These are phyloP conservation scores for Scophthalmus maximus DNA, from an alignment of 2,113 vertebrate species.

Conservation along the genomic window DNA sequence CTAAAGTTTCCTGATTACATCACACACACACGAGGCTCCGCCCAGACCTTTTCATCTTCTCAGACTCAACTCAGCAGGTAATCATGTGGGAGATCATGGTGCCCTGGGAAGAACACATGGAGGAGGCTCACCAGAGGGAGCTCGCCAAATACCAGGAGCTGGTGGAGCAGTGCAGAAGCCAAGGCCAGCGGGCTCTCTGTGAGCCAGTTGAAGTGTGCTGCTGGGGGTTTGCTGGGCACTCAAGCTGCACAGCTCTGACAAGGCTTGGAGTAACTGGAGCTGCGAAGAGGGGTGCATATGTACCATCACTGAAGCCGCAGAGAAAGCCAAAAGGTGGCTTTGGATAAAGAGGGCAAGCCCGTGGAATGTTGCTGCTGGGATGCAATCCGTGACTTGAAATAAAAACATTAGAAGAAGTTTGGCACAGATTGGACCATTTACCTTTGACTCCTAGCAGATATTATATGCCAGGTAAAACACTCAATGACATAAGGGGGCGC, in stretches of 20 bases:
- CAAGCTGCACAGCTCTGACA: background rate
- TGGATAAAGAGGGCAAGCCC: too few relatives aligned
- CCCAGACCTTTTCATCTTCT: background rate
- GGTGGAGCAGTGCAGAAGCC: background rate
- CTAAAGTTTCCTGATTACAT: background rate
- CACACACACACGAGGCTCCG: background rate
- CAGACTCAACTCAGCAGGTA: background rate
- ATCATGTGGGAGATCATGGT: background rate
- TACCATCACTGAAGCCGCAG: too few relatives aligned
- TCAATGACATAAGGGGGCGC: too few relatives aligned
- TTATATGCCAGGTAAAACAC: too few relatives aligned
- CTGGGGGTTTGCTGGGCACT: background rate
- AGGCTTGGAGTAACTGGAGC: background rate
- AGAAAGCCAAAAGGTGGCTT: too few relatives aligned
- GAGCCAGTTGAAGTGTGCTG: background rate
- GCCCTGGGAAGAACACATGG: background rate
- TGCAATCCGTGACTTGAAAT: too few relatives aligned
- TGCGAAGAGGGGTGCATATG: background rate
- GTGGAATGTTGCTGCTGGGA: too few relatives aligned
- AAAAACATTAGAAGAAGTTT: too few relatives aligned
- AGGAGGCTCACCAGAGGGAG: background rate
- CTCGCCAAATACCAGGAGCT: background rate
- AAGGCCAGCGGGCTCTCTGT: background rate
- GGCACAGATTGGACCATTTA: too few relatives aligned
- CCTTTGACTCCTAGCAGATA: too few relatives aligned